Percentiles rank a stretch among this genome's conserved stretches.
Conservation (phyloP, 1,140 invertebrate species). For the Lordiphosa mommai region DNA sequence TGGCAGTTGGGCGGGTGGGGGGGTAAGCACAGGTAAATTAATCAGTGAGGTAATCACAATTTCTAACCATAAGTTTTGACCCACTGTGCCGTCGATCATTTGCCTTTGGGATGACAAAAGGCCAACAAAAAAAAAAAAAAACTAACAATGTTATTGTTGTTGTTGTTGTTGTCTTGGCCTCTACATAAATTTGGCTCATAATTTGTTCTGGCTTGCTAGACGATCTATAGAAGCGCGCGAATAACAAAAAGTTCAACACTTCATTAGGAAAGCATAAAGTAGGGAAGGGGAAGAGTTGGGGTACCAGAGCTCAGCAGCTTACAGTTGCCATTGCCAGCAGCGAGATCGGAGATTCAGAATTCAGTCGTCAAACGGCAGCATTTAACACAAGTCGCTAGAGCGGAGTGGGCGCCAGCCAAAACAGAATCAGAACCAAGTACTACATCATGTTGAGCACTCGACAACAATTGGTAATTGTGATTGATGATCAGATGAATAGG, state of each 20-base stretch:
- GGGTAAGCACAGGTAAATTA: conserved; percentile 36
- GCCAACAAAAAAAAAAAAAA: conserved; percentile 29
- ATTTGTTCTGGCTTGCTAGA: conserved; percentile 50
- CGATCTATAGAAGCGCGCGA: conserved; percentile 16
- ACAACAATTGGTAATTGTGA: conserved; percentile 63
- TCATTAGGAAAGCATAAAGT: conserved; percentile 44
- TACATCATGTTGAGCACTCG: conserved; percentile 55
- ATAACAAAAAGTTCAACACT: conserved; percentile 41
- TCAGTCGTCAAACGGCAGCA: conserved; percentile 70
- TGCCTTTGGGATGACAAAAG: conserved; percentile 31
- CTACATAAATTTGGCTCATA: conserved; percentile 50
- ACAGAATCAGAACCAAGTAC: background rate
- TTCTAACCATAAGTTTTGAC: conserved; percentile 12
- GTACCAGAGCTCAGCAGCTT: conserved; percentile 47
- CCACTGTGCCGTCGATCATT: conserved; percentile 32
- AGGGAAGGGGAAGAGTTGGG: conserved; percentile 5
- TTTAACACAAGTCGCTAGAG: conserved; percentile 62
- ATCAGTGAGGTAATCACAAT: conserved; percentile 60
- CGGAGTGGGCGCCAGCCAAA: conserved; percentile 24
- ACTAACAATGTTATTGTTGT: conserved; percentile 36
- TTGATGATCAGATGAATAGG: conserved; percentile 19
- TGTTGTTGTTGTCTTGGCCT: conserved; percentile 5
- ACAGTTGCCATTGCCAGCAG: conserved; percentile 36
- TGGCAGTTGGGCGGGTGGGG: background rate
- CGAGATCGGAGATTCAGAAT: conserved; percentile 34